Evolutionary conservation across 2,113 vertebrate genomes (phyloP), one percentile per base, ranked within the genome.

Genomic region (Sorex araneus): DNA sequence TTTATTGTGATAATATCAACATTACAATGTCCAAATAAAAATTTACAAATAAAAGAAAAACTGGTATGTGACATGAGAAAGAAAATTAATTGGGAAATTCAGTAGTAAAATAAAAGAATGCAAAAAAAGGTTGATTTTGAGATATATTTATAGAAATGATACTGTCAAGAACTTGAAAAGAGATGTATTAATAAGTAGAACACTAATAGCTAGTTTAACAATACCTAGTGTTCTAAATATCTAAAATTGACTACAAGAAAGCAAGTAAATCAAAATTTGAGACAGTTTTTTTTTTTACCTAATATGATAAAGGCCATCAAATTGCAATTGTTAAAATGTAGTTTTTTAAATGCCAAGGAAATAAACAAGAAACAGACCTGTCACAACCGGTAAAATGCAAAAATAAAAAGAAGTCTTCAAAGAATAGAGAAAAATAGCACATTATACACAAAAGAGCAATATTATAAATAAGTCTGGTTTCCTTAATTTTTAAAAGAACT

Each of bases 351-450:
- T 2, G 1, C 6, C 23, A 89, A 50, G 5, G 69, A 25, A 30
- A 13, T 30, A 75, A 30, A 36, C 60, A 79, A 74, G 11, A 85
- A 28, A 8, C 8, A 64, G 0, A 80, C 3, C 1, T 70, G 36
- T 30, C 25, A 64, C 67, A 94, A 70, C 23, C 47, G 3, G 36
- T 75, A 19, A 76, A 87, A 66, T 85, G 28, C 2, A 91, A 89
- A 81, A 30, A 23, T 79, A 63, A 84, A 77, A 69, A 21, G 67
- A 40, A 40, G 7, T 63, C 7, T 70, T 86, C 8, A 87, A 66
- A 70, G 36, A 90, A 71, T n/a, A 9, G 4, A 23, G 16, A 32
- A n/a, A 28, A 80, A 57, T 2, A 85, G 11, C 13, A 69, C 30
- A 50, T 54, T 87, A 40, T 32, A 63, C n/a, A 63, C 9, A 40